phyloP scores from a whole-genome alignment of 92 coral and sea anemone genomes.

The Zoanthus sociatus region DNA sequence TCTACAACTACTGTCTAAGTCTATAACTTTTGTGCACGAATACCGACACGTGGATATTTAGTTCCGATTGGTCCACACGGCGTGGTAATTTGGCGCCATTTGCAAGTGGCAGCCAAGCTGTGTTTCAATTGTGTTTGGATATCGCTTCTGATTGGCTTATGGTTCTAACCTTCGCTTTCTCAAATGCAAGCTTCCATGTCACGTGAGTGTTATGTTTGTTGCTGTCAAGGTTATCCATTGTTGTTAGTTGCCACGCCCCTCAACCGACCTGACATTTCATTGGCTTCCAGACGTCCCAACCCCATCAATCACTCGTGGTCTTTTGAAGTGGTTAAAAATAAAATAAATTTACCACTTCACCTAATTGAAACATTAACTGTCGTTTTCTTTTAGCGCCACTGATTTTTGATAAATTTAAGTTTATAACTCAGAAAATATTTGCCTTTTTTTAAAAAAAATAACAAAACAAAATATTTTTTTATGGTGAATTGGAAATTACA shows the following conservation, averaged over 20 bases:
- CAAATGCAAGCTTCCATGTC: slow-evolving; percentile 64
- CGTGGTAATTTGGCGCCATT: slow-evolving; percentile 98
- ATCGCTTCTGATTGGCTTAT: slow-evolving; percentile 80
- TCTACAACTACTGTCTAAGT: slow-evolving; percentile 98
- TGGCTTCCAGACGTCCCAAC: slow-evolving; percentile 28
- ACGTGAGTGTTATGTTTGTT: slow-evolving; percentile 74
- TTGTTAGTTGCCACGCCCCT: slow-evolving; percentile 80
- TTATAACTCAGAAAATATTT: background rate
- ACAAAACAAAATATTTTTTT: background rate
- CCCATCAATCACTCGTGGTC: slow-evolving; percentile 10
- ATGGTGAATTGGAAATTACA: background rate
- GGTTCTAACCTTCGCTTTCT: slow-evolving; percentile 70
- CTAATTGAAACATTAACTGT: background rate
- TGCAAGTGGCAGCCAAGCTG: slow-evolving; percentile 96
- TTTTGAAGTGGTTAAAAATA: background rate
- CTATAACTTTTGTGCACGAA: slow-evolving; percentile 86
- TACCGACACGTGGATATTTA: slow-evolving; percentile 97
- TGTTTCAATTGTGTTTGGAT: slow-evolving; percentile 79
- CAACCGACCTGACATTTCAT: slow-evolving; percentile 7
- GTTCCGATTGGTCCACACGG: slow-evolving; percentile 96
- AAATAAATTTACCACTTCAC: slow-evolving; percentile 3
- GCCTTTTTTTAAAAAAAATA: background rate
- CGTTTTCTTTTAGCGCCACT: background rate
- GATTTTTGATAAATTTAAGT: background rate
- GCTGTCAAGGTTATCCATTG: slow-evolving; percentile 83